Base-by-base conservation (phyloP, 2,797 vertebrate species). In the Bradypodion ventrale region DNA sequence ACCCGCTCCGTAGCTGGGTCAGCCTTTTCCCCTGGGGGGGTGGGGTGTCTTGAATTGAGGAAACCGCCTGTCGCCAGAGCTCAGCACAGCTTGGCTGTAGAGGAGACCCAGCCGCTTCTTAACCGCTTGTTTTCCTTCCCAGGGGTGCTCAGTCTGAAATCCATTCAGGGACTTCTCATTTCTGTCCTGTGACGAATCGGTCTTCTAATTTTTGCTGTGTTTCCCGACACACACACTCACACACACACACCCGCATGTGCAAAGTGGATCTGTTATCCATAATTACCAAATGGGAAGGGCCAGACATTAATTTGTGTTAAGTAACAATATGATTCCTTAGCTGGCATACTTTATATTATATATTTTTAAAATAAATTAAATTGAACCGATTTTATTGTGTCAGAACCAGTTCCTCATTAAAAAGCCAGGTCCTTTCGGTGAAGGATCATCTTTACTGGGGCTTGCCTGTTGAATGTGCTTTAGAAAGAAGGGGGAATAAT, bases 61-160 rank as follows among this genome's bases (percentile, higher is more conserved):
- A 60, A 37, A 35, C 29, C 16, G 2, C 37, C 27, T 21, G 56
- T 19, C 63, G 42, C 42, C 4, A 44, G 16, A 32, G 1, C 3
- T 4, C 69, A 25, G 1, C 5, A 7, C 2, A 10, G 29, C 80
- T 83, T 83, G 9, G 87, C 56, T 37, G 62, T 75, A 66, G 84
- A 68, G 7, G 29, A 5, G 5, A 52, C 49, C 40, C 19, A 10
- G 84, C 37, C 56, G 42, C 68, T 80, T 70, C 85, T 23, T 77
- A 82, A 42, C 60, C 44, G 75, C 65, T 46, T 82, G 75, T 74
- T 32, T 25, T 25, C 52, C 16, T 76, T 25, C 25, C 82, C 73
- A 80, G 75, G 78, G 82, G 82, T 88, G 85, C 83, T 89, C 27
- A 85, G 65, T 87, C 72, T 73, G 52, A 76, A 87, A 62, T 83